Percentiles rank a stretch among this genome's conserved stretches.
phyloP scores from a whole-genome alignment of 2,113 vertebrate genomes.

The Melanerpes formicivorus region DNA sequence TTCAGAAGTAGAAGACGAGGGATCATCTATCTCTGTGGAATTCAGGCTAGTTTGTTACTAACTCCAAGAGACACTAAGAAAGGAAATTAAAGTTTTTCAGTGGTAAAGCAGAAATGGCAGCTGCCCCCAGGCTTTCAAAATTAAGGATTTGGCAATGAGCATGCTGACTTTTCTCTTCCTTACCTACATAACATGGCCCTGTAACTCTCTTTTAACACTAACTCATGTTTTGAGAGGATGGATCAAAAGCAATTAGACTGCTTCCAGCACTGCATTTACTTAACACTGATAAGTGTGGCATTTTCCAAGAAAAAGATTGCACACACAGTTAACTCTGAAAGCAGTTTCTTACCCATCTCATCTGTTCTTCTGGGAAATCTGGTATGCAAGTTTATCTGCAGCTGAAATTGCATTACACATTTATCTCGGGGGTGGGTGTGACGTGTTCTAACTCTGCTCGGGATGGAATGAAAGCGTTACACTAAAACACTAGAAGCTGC shows the following conservation, averaged over 20 bases:
- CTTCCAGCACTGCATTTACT: background rate
- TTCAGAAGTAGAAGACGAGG: background rate
- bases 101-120: background rate
- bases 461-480: background rate
- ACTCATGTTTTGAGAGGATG: background rate
- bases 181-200: background rate
- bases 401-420: background rate
- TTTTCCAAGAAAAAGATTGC: background rate
- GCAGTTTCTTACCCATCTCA: background rate
- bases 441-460: background rate
- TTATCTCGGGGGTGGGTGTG: background rate
- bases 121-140: background rate
- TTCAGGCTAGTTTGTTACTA: background rate
- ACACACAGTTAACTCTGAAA: background rate
- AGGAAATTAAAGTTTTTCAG: background rate
- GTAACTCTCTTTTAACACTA: background rate
- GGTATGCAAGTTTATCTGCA: background rate
- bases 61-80: background rate
- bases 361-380: conserved; percentile 10
- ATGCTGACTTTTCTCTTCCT: background rate
- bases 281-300: background rate
- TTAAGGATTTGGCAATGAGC: background rate
- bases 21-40: background rate
- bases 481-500: background rate
- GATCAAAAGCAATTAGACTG: background rate